Evolutionary conservation across 1,140 invertebrate genomes (phyloP).

Genomic region (Macrocentrus cingulum): DNA sequence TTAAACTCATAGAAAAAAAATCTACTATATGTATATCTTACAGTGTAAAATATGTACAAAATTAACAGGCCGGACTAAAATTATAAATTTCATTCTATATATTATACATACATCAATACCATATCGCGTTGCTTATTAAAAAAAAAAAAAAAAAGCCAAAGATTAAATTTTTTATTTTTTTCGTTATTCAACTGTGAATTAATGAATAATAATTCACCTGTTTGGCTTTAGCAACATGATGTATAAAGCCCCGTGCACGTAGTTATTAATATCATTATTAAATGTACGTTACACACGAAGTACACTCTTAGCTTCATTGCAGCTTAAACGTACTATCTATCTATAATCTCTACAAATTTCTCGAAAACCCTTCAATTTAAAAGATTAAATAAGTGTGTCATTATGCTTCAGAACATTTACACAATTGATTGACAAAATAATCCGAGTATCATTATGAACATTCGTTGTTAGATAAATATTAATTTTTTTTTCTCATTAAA

Average conservation of each 20-base stretch:
- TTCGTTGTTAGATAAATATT: no score
- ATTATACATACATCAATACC: no score
- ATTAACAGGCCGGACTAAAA: slow-evolving; percentile 37
- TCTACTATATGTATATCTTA: slow-evolving; percentile 38
- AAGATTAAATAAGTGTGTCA: not conserved
- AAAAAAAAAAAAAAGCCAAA: no score
- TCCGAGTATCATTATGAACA: not conserved
- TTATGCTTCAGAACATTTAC: not conserved
- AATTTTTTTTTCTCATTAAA: no score
- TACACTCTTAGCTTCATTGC: slow-evolving; percentile 5
- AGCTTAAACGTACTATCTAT: not conserved
- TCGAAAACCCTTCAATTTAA: not conserved
- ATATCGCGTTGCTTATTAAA: no score
- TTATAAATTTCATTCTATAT: slow-evolving; percentile 7
- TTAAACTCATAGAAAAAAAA: slow-evolving; percentile 47
- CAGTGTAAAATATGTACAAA: slow-evolving; percentile 46
- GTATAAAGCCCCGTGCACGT: not conserved
- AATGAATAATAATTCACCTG: slow-evolving; percentile 5
- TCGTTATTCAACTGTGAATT: no score
- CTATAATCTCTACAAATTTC: not conserved
- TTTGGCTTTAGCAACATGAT: not conserved
- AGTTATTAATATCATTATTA: not conserved
- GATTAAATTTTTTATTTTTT: no score
- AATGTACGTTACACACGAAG: not conserved
- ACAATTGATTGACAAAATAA: not conserved